phyloP scores from a whole-genome alignment of 2,113 vertebrate genomes.

The Lanius collurio region DNA sequence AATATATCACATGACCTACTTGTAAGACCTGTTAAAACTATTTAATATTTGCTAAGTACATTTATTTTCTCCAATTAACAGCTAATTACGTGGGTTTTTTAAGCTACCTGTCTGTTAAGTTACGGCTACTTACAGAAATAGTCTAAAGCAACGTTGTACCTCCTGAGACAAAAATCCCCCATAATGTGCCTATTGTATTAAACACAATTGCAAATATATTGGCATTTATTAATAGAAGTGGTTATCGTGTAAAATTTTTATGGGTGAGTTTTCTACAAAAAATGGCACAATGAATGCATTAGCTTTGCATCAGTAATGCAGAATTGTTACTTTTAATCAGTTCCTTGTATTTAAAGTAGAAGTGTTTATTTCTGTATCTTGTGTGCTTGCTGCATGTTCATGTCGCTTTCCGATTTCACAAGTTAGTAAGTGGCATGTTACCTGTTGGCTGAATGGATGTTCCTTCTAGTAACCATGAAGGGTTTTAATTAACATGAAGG shows the following conservation, averaged over 20 bases:
- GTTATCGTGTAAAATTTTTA: background rate
- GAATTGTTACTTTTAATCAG: background rate
- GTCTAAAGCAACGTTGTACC: background rate
- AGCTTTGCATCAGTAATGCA: background rate
- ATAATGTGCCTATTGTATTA: background rate
- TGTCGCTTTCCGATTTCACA: background rate
- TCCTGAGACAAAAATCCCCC: accelerated
- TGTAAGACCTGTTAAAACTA: conserved; percentile 79
- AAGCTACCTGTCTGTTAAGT: background rate
- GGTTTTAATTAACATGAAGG: background rate
- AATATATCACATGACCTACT: conserved; percentile 96
- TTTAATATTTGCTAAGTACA: conserved; percentile 16
- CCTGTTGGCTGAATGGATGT: background rate
- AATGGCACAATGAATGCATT: background rate
- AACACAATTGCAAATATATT: background rate
- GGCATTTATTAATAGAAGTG: background rate
- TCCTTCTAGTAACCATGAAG: background rate
- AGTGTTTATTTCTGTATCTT: background rate
- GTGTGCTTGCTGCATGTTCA: background rate
- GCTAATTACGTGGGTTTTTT: background rate
- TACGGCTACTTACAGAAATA: background rate
- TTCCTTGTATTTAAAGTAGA: background rate
- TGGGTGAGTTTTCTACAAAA: background rate
- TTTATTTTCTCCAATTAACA: conserved; percentile 8
- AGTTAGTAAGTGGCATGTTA: background rate